These are phyloP conservation scores for Todus mexicanus DNA, from an alignment of 2,797 vertebrate genomes.

Conservation along the genomic window DNA sequence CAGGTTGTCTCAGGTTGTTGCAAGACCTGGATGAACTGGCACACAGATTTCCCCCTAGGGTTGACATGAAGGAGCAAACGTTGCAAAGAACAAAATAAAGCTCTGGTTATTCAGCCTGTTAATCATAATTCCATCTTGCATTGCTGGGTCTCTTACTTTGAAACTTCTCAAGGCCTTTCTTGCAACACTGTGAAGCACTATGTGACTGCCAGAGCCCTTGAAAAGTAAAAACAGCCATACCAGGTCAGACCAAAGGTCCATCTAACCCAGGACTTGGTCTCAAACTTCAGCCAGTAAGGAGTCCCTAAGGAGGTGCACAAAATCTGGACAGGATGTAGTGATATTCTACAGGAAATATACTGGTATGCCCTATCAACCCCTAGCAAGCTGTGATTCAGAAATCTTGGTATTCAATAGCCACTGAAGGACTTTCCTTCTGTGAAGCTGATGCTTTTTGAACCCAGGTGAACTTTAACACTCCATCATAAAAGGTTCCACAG, in stretches of 20 bases:
- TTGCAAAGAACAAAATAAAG: conserved; percentile 39
- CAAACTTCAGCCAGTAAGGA: background rate
- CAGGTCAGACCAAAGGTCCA: background rate
- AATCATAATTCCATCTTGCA: conserved; percentile 13
- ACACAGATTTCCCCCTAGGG: conserved; percentile 51
- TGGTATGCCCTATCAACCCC: background rate
- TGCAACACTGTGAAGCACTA: conserved; percentile 2
- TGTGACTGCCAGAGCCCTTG: background rate
- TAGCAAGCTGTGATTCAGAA: background rate
- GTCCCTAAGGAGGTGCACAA: background rate
- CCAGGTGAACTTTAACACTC: background rate
- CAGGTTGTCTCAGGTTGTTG: conserved; percentile 66
- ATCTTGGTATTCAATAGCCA: background rate
- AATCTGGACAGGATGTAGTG: background rate
- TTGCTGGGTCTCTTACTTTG: conserved; percentile 45
- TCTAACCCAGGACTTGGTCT: background rate
- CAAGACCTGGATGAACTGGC: conserved; percentile 60
- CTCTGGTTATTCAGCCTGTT: background rate
- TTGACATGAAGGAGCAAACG: conserved; percentile 51
- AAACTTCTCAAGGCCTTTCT: conserved; percentile 6
- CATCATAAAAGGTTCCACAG: background rate
- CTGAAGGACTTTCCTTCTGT: background rate
- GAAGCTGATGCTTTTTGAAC: background rate
- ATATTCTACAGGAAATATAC: background rate
- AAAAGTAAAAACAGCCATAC: background rate